Percentiles rank a stretch among this genome's conserved stretches.
Evolutionary conservation across 1,140 invertebrate genomes (phyloP).

Genomic region (Orchesella cincta): DNA sequence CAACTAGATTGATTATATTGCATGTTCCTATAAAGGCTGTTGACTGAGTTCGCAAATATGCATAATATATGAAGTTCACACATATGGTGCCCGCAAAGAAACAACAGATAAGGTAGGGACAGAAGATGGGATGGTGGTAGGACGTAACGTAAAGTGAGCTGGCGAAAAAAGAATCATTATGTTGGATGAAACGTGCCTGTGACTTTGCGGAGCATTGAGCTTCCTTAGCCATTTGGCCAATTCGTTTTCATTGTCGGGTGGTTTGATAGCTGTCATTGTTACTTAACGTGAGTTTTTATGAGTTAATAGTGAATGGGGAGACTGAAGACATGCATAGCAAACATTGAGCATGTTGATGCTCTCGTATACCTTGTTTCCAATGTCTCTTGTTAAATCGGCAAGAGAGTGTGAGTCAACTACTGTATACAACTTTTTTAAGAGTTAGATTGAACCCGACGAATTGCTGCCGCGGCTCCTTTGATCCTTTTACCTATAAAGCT

Average conservation of each 20-base stretch:
- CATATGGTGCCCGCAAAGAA: neutral
- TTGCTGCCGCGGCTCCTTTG: constrained; percentile 21
- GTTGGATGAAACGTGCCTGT: neutral
- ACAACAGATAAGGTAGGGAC: neutral
- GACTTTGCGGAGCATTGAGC: neutral
- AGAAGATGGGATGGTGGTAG: no score
- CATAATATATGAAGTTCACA: no score
- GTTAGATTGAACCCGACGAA: constrained; percentile 24
- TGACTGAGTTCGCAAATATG: no score
- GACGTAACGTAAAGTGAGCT: no score
- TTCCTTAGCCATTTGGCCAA: constrained; percentile 15
- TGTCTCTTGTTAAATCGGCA: no score
- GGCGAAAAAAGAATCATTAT: no score
- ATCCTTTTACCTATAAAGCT: constrained; percentile 11
- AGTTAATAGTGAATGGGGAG: neutral
- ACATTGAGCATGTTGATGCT: no score
- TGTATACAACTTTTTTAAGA: constrained; percentile 13
- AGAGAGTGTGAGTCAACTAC: constrained; percentile 7
- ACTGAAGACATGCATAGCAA: no score
- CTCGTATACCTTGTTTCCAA: no score
- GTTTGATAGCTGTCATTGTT: constrained; percentile 26
- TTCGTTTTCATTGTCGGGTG: constrained; percentile 3
- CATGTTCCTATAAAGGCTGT: no score
- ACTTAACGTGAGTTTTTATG: constrained; percentile 26
- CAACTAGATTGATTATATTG: no score